Base-by-base conservation (phyloP, 2,113 vertebrate species). In the Zapornia atra region DNA sequence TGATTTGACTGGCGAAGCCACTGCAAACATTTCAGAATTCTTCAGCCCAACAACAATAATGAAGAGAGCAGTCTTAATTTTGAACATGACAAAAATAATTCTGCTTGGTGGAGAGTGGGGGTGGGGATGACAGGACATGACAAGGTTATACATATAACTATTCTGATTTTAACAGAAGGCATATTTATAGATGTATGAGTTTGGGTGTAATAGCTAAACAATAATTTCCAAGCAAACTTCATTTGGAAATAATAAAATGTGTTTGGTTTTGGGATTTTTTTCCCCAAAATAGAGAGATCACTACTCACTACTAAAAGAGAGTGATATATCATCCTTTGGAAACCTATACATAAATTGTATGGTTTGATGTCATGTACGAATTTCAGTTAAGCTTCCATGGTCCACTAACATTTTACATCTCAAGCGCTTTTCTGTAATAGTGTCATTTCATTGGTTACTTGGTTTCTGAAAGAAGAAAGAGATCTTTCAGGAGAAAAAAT, bases 91-190 rank as follows among this genome's bases (percentile, higher is more conserved):
- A 63, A 82, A 65, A 87, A 79, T 65, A 83, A 11, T 5, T 80
- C 54, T 9, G 3, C 15, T 85, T 46, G 6, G 9, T 65, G 13
- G 8, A 28, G 16, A 21, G 6, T 7, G 5, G 29, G 6, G 33
- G 6, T 1, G 1, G 5, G 10, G 6, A 25, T 38, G 33, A 34
- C 13, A 73, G 3, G 36, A 38, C 15, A 59, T 0, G 2, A 44
- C 6, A 33, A 36, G 3, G 5, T 70, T 18, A n/a, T 24, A 17
- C 4, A 16, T 59, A 24, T 6, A 63, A 34, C 20, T 34, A 40
- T n/a, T 51, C 17, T 59, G 17, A 19, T 78, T 90, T 88, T 81
- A 69, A 40, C 12, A 78, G 53, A 50, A 46, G 25, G 6, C 2
- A 10, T 50, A 9, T 40, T 16, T 44, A n/a, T 6, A 66, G 5